A percentile compares a stretch with the other conserved stretches of the same genome.
Conservation (phyloP, 2,797 vertebrate species). For the Diceros bicornis region DNA sequence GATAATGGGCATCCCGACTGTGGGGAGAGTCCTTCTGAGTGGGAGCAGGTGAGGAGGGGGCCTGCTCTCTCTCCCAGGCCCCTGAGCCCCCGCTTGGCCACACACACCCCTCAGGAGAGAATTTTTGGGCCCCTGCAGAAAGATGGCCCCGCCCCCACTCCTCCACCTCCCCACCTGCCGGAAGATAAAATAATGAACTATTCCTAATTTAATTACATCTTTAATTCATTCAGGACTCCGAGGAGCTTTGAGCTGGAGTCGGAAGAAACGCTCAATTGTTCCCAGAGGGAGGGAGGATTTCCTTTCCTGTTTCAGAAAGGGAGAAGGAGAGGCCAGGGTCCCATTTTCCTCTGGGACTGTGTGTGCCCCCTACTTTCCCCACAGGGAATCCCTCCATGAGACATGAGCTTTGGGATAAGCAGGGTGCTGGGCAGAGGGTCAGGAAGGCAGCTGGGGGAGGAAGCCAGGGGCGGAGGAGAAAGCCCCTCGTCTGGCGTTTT, state of each 20-base stretch:
- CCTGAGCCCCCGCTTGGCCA: not conserved
- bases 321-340: not conserved
- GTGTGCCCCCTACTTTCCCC: not conserved
- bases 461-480: not conserved
- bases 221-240: slow-evolving; percentile 77
- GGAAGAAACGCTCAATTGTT: not conserved
- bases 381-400: not conserved
- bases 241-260: slow-evolving; percentile 62
- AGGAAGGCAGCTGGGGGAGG: not conserved
- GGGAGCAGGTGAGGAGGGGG: no score
- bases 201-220: slow-evolving; percentile 82
- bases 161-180: slow-evolving; percentile 54
- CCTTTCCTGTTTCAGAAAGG: not conserved
- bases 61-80: not conserved
- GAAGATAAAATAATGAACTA: slow-evolving; percentile 65
- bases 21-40: not conserved
- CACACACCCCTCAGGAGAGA: not conserved
- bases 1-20: no score
- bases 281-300: slow-evolving; percentile 30
- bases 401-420: not conserved
- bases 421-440: not conserved
- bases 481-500: no score
- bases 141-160: not conserved
- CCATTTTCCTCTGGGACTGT: not conserved
- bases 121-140: not conserved